phyloP scores from a whole-genome alignment of 2,113 vertebrate genomes.

The Amazona vittata region DNA sequence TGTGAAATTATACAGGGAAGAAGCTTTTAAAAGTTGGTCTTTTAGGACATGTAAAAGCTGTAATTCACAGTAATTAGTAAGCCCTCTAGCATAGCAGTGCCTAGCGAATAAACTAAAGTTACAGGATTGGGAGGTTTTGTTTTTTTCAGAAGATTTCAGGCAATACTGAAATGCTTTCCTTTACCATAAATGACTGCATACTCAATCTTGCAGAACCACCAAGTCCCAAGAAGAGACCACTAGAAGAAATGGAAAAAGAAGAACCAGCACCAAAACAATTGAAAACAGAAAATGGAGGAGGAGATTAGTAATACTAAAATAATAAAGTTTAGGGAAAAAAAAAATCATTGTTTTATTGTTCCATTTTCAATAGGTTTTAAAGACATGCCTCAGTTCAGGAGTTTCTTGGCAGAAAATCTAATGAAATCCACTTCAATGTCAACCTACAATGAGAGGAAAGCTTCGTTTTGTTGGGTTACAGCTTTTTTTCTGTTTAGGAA shows the following conservation, averaged over 20 bases:
- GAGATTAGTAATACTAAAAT: slow-evolving; percentile 69
- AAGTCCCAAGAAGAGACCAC: slow-evolving; percentile 85
- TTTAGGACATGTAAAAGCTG: background rate
- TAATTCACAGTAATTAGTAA: background rate
- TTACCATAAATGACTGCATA: background rate
- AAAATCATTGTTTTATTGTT: slow-evolving; percentile 72
- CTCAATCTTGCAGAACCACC: slow-evolving; percentile 54
- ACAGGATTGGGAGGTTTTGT: background rate
- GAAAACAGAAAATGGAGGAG: slow-evolving; percentile 92
- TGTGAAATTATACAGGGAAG: background rate
- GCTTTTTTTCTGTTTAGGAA: slow-evolving; percentile 37
- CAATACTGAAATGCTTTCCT: background rate
- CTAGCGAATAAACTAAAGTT: background rate
- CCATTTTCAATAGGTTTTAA: slow-evolving; percentile 73
- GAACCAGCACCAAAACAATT: slow-evolving; percentile 86
- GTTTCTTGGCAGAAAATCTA: slow-evolving; percentile 87
- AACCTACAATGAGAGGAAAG: slow-evolving; percentile 81
- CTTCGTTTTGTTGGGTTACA: slow-evolving; percentile 56
- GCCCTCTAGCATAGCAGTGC: background rate
- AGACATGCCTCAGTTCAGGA: slow-evolving; percentile 75
- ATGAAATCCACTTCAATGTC: slow-evolving; percentile 98
- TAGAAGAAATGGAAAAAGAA: slow-evolving; percentile 77
- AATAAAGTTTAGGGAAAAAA: background rate
- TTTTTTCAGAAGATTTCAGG: background rate
- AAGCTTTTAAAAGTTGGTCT: background rate